A percentile compares a stretch with the other conserved stretches of the same genome.
Evolutionary conservation across 1,140 invertebrate genomes (phyloP).

Genomic region (Drosophila nigromelanica): DNA sequence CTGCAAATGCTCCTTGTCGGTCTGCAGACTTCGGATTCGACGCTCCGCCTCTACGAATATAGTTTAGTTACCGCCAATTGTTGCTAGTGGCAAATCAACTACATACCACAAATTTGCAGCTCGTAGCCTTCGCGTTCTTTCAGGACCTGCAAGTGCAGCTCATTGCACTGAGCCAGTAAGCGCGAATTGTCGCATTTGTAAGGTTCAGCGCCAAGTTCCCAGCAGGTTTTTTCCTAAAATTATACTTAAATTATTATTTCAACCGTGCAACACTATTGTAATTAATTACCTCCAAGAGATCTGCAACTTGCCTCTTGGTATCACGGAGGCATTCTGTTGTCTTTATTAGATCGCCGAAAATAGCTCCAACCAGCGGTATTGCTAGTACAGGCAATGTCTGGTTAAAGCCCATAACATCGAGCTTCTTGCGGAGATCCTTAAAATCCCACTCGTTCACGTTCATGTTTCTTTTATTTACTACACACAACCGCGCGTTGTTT

Average conservation of each 20-base stretch:
- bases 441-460: constrained; percentile 71
- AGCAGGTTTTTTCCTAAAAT: constrained; percentile 85
- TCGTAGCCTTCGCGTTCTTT: constrained; percentile 86
- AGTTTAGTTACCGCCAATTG: neutral
- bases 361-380: constrained; percentile 88
- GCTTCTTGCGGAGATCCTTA: constrained; percentile 76
- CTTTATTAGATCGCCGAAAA: constrained; percentile 89
- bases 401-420: constrained; percentile 78
- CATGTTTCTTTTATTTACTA: constrained; percentile 38
- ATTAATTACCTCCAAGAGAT: constrained; percentile 72
- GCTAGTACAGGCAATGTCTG: constrained; percentile 77
- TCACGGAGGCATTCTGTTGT: constrained; percentile 90
- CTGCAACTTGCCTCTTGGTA: constrained; percentile 69
- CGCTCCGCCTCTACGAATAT: constrained; percentile 52
- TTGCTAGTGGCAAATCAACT: neutral
- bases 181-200: constrained; percentile 88
- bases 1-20: constrained; percentile 73
- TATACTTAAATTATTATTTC: neutral
- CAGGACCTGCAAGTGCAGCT: constrained; percentile 87
- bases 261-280: neutral
- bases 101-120: constrained; percentile 67
- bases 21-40: constrained; percentile 65
- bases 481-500: constrained; percentile 35
- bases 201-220: constrained; percentile 85
- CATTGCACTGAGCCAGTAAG: constrained; percentile 87